Evolutionary conservation across 2,888 invertebrate species (phyloP).

Genomic region (Oxystoma pomonae): DNA sequence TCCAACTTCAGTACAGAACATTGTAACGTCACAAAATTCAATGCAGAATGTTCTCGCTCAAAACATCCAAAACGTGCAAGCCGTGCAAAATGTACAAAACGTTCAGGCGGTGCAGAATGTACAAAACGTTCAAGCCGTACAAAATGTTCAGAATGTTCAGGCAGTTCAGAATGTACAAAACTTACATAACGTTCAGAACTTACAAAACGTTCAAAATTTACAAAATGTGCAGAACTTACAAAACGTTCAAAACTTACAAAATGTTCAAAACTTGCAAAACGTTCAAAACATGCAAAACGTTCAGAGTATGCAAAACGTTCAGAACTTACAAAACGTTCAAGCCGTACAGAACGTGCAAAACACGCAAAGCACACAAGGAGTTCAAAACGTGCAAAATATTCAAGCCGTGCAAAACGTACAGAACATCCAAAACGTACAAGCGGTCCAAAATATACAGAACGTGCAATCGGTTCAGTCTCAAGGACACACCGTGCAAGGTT

Average conservation of each 20-base stretch:
- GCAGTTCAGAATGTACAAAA: slow-evolving; percentile 14
- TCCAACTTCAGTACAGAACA: background rate
- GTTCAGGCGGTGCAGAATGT: slow-evolving; percentile 12
- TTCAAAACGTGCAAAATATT: slow-evolving; percentile 21
- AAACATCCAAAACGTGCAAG: slow-evolving; percentile 20
- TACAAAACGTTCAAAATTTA: slow-evolving; percentile 19
- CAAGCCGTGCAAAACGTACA: slow-evolving; percentile 27
- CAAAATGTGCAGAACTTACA: background rate
- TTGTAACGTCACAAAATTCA: background rate
- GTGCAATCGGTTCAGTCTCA: slow-evolving; percentile 26
- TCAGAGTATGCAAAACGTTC: slow-evolving; percentile 20
- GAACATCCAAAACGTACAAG: slow-evolving; percentile 14
- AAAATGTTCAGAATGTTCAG: slow-evolving; percentile 26
- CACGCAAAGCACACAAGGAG: slow-evolving; percentile 10
- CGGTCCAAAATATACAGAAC: slow-evolving; percentile 11
- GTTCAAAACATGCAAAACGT: background rate
- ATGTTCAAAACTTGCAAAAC: slow-evolving; percentile 19
- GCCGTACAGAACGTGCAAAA: slow-evolving; percentile 18
- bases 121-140: slow-evolving; percentile 22
- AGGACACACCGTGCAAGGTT: slow-evolving; percentile 26
- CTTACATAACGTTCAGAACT: slow-evolving; percentile 9
- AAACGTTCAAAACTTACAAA: slow-evolving; percentile 23
- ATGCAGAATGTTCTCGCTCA: slow-evolving; percentile 18
- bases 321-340: slow-evolving; percentile 20
- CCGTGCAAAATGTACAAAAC: slow-evolving; percentile 17